Conservation (phyloP, 2,797 vertebrate genomes). For the Cirrhinus molitorella region DNA sequence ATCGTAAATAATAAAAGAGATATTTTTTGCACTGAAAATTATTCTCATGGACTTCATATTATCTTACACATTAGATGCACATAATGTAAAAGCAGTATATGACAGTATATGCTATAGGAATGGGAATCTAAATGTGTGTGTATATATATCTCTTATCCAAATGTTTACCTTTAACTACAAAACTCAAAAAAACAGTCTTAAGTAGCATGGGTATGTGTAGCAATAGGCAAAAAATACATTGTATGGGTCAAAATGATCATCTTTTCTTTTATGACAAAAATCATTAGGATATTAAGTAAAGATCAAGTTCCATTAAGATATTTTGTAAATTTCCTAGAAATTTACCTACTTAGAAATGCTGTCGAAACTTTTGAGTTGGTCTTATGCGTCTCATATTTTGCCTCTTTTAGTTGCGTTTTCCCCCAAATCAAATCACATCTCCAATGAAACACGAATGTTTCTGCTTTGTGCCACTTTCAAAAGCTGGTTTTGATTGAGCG, state of each 20-base stretch:
- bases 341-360: background rate
- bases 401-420: background rate
- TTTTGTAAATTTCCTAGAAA: no score
- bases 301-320: no score
- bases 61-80: background rate
- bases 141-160: no score
- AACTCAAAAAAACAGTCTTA: no score
- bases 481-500: background rate
- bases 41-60: background rate
- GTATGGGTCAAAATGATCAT: no score
- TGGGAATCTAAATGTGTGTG: no score
- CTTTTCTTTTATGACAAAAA: no score
- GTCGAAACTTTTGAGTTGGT: background rate
- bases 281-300: no score
- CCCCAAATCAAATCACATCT: background rate
- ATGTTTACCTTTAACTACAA: no score
- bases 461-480: background rate
- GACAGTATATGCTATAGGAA: no score
- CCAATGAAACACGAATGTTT: background rate
- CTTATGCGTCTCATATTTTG: background rate
- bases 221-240: no score
- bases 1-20: slow-evolving; percentile 69
- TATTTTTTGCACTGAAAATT: slow-evolving; percentile 68
- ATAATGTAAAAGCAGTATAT: background rate
- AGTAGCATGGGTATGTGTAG: no score